phyloP scores from a whole-genome alignment of 2,888 invertebrate species.

The Ischnura elegans region DNA sequence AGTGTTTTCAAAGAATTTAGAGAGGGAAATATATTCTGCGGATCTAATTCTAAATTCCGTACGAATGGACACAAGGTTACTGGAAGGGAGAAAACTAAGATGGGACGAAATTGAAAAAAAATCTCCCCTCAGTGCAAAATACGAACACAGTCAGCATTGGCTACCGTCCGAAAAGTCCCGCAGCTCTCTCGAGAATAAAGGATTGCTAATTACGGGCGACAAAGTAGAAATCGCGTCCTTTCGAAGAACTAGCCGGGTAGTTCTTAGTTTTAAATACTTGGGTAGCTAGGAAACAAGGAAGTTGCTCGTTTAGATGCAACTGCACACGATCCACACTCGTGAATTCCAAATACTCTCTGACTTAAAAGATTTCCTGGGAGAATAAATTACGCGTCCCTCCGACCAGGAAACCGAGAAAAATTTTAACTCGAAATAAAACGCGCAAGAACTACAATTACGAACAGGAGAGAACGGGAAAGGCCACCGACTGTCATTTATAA shows the following conservation, averaged over 20 bases:
- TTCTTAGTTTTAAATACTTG: slow-evolving; percentile 4
- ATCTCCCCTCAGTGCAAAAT: neutral
- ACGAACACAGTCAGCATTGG: neutral
- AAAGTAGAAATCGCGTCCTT: neutral
- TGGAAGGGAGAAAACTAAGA: neutral
- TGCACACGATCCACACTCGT: neutral
- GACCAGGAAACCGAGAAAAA: neutral
- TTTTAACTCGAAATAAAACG: neutral
- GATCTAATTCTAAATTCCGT: slow-evolving; percentile 15
- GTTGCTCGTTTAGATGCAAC: neutral
- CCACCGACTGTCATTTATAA: no score
- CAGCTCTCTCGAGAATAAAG: neutral
- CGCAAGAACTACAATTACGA: no score
- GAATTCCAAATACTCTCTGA: neutral
- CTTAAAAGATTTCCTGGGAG: neutral
- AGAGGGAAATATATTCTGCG: slow-evolving; percentile 11
- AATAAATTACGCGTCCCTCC: neutral
- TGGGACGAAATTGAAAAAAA: neutral
- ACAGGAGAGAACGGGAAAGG: no score
- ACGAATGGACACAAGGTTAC: neutral
- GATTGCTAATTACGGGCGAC: neutral
- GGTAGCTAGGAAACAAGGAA: neutral
- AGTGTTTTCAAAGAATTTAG: neutral
- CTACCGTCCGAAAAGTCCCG: neutral
- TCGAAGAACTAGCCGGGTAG: neutral